Percentiles rank a stretch among this genome's conserved stretches.
These are phyloP conservation scores for Ericerus pela DNA, from an alignment of 1,140 invertebrate species.

Conservation along the genomic window DNA sequence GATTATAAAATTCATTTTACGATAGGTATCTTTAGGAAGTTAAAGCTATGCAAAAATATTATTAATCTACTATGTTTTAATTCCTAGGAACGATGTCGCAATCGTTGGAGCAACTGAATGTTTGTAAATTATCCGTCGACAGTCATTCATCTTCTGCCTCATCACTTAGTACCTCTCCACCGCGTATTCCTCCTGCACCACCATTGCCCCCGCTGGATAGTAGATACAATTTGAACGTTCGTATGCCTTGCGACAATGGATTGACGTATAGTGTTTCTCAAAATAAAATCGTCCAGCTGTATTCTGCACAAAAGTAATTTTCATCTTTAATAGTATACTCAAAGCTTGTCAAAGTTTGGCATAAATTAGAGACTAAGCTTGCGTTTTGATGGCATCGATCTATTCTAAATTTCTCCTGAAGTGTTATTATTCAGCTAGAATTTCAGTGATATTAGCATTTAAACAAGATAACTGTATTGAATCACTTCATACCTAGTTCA, in stretches of 20 bases:
- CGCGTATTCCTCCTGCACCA: constrained; percentile 19
- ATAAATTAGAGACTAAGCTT: background rate
- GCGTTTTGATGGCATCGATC: too few species aligned
- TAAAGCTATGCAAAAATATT: too few species aligned
- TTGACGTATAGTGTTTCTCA: constrained; percentile 75
- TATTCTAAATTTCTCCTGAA: too few species aligned
- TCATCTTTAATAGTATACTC: too few species aligned
- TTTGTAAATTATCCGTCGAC: constrained; percentile 14
- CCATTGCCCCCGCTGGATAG: constrained; percentile 34
- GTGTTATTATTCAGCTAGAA: too few species aligned
- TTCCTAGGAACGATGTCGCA: constrained; percentile 29
- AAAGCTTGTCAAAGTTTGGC: background rate
- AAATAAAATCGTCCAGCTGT: constrained; percentile 66
- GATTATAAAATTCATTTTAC: too few species aligned
- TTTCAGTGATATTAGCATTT: too few species aligned
- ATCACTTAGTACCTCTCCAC: constrained; percentile 10
- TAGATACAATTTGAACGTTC: constrained; percentile 40
- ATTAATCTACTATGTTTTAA: too few species aligned
- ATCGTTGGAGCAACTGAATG: constrained; percentile 36
- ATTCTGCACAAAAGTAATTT: constrained; percentile 12
- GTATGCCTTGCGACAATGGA: constrained; percentile 68
- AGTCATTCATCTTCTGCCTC: background rate
- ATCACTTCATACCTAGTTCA: too few species aligned
- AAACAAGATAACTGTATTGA: too few species aligned
- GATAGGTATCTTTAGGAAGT: too few species aligned